Conservation (phyloP, 2,888 invertebrate species). For the Oscheius myriophilus region DNA sequence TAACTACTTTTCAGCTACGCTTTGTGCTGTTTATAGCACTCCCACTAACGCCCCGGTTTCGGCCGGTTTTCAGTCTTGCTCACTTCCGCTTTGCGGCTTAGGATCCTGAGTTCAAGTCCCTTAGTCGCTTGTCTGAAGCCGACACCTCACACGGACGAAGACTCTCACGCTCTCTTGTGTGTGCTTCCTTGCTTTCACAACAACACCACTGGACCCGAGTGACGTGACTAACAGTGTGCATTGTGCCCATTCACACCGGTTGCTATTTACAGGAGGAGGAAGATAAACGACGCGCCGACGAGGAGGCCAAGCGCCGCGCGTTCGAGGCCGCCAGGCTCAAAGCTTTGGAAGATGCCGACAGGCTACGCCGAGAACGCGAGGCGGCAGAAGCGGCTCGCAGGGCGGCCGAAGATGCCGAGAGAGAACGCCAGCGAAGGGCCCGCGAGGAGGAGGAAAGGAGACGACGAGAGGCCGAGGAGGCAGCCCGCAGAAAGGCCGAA, state of each 20-base stretch:
- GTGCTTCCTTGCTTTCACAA: constrained; percentile 22
- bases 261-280: constrained; percentile 68
- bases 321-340: constrained; percentile 70
- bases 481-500: constrained; percentile 61
- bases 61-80: not conserved
- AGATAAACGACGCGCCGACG: constrained; percentile 67
- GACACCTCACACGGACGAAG: no score
- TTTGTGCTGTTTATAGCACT: not conserved
- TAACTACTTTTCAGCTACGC: constrained; percentile 5
- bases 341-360: constrained; percentile 69
- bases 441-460: constrained; percentile 62
- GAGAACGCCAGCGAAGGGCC: constrained; percentile 57
- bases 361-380: constrained; percentile 66
- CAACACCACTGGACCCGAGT: not conserved
- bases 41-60: not conserved
- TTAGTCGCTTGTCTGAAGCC: no score
- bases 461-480: constrained; percentile 64
- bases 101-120: no score
- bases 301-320: constrained; percentile 68
- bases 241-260: no score
- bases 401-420: constrained; percentile 63
- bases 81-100: no score
- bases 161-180: constrained; percentile 1
- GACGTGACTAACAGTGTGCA: no score
- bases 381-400: constrained; percentile 68